phyloP scores from a whole-genome alignment of 2,113 vertebrate species.

The Scomber japonicus region DNA sequence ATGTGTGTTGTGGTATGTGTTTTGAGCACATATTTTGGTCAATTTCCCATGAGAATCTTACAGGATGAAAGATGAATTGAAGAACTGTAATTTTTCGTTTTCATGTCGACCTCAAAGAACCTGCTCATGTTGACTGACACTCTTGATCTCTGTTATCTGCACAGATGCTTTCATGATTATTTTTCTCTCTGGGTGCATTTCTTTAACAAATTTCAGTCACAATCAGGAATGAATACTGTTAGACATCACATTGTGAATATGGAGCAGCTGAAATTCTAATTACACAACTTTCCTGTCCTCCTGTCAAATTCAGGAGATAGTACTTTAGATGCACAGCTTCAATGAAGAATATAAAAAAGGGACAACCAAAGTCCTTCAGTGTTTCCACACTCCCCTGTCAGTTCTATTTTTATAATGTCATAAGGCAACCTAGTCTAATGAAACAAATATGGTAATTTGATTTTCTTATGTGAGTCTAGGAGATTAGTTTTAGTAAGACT shows the following conservation, averaged over 20 bases:
- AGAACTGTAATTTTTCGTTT: slow-evolving; percentile 6
- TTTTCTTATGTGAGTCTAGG: not conserved
- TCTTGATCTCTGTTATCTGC: slow-evolving; percentile 17
- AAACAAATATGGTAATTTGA: not conserved
- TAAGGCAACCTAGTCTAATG: not conserved
- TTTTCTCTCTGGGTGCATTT: not conserved
- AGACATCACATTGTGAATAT: slow-evolving; percentile 1
- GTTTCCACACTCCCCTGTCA: not conserved
- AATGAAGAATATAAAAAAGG: not conserved
- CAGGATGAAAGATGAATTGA: not conserved
- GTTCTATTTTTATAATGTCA: not conserved
- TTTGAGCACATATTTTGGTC: not conserved
- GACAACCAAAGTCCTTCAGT: not conserved
- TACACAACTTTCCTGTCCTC: not conserved
- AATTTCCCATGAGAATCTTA: not conserved
- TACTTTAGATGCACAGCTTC: slow-evolving; percentile 2
- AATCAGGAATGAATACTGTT: not conserved
- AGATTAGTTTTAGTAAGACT: not conserved
- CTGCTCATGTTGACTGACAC: slow-evolving; percentile 11
- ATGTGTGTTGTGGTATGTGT: not conserved
- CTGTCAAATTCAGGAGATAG: slow-evolving; percentile 10
- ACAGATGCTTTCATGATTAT: not conserved
- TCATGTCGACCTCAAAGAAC: slow-evolving; percentile 42
- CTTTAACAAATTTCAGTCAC: slow-evolving; percentile 15
- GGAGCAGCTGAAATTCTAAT: not conserved